A percentile compares a stretch with the other conserved stretches of the same genome.
Conservation (phyloP, 2,797 vertebrate species). For the Anguilla megastoma region DNA sequence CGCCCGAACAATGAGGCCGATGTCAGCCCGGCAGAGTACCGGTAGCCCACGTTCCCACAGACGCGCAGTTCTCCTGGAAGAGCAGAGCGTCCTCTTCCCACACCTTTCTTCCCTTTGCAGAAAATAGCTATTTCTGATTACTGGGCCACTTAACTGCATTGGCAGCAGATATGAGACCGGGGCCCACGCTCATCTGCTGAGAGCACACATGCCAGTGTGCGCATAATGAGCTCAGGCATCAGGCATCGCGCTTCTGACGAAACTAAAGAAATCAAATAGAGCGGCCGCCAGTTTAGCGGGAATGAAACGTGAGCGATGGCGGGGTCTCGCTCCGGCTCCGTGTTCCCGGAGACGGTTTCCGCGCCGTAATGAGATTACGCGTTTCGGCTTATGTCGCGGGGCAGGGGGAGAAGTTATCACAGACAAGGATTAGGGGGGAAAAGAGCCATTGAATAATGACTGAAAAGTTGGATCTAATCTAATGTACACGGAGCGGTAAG, state of each 20-base stretch:
- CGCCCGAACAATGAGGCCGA: neutral
- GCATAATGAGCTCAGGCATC: neutral
- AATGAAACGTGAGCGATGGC: neutral
- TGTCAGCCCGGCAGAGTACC: neutral
- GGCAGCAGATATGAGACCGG: neutral
- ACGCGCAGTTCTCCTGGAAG: neutral
- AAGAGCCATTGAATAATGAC: neutral
- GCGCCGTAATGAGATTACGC: neutral
- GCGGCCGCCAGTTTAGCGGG: neutral
- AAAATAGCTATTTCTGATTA: slow-evolving; percentile 22
- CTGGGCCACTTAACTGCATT: slow-evolving; percentile 10
- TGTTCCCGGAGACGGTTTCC: neutral
- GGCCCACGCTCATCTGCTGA: neutral
- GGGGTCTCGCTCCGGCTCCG: neutral
- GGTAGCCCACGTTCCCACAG: neutral
- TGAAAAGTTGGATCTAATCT: slow-evolving; percentile 6
- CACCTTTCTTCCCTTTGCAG: neutral
- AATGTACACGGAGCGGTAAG: neutral
- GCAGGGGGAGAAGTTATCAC: neutral
- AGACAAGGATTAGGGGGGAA: neutral
- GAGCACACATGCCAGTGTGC: neutral
- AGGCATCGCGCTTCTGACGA: neutral
- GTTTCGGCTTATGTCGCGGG: neutral
- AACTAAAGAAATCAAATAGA: slow-evolving; percentile 9
- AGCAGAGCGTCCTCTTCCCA: neutral